Conservation (phyloP, 1,140 invertebrate species). For the Aphis gossypii region DNA sequence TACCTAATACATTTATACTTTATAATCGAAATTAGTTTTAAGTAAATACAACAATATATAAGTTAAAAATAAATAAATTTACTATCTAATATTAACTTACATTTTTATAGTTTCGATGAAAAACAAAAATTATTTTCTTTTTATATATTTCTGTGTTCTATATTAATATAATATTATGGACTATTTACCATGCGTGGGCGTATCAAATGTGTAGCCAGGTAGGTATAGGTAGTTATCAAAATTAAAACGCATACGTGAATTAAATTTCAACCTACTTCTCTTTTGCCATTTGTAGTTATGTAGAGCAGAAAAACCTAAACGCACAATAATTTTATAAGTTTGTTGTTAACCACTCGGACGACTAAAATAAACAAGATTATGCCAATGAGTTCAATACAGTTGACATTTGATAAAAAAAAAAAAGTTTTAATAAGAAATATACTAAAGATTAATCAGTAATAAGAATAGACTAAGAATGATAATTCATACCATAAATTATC, state of each 20-base stretch:
- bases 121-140: background rate
- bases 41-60: background rate
- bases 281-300: background rate
- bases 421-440: background rate
- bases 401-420: background rate
- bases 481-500: background rate
- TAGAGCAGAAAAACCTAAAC: conserved; percentile 43
- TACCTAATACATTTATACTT: background rate
- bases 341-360: background rate
- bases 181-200: background rate
- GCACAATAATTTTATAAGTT: background rate
- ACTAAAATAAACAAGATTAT: background rate
- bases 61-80: background rate
- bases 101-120: background rate
- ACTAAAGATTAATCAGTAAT: background rate
- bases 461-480: too few species aligned
- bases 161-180: background rate
- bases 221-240: background rate
- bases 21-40: background rate
- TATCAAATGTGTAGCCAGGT: background rate
- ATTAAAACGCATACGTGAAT: background rate
- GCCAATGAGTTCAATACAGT: background rate
- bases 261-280: conserved; percentile 28
- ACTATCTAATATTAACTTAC: background rate
- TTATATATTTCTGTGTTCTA: background rate